phyloP scores from a whole-genome alignment of 2,113 vertebrate genomes.

The Aphelocoma coerulescens region DNA sequence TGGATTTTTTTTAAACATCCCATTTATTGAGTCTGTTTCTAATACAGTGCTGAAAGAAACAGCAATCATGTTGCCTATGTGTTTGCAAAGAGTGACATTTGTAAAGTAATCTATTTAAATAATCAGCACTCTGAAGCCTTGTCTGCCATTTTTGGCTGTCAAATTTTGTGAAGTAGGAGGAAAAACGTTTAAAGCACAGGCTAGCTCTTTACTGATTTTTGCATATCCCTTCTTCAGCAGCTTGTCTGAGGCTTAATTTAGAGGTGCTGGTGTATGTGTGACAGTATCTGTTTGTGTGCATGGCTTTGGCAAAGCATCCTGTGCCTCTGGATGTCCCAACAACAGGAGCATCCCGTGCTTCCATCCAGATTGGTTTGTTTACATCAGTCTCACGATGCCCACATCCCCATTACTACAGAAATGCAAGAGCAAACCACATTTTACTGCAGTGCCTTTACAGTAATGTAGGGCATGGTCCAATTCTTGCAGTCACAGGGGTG shows the following conservation, averaged over 20 bases:
- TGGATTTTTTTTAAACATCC: conserved; percentile 12
- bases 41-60: background rate
- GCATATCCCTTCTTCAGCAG: background rate
- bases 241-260: background rate
- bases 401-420: accelerated
- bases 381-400: accelerated
- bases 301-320: background rate
- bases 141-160: conserved; percentile 17
- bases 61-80: background rate
- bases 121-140: conserved; percentile 1
- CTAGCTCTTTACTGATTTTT: background rate
- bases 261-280: background rate
- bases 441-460: accelerated
- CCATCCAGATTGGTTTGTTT: background rate
- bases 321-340: background rate
- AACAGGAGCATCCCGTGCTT: background rate
- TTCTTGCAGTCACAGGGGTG: too few species aligned
- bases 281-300: background rate
- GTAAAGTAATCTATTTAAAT: conserved; percentile 41
- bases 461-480: accelerated
- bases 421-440: background rate
- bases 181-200: background rate
- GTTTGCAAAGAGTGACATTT: conserved; percentile 35
- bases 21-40: conserved; percentile 40
- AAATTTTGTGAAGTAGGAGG: background rate